Base-by-base conservation (phyloP, 1,140 invertebrate species). In the Metopolophium dirhodum region DNA sequence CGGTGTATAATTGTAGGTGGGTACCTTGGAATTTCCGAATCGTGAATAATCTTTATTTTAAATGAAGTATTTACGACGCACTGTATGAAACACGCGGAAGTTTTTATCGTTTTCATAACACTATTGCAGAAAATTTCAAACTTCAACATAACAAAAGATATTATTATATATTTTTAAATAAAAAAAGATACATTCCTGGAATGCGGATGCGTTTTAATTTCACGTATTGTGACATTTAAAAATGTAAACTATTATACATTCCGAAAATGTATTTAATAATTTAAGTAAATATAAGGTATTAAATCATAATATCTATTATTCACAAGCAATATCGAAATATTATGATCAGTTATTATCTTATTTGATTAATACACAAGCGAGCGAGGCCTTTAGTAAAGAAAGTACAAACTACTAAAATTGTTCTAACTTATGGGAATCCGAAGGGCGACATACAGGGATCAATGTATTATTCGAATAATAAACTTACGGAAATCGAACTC, bases 91-190 rank as follows among this genome's bases (percentile, higher is more conserved):
- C 30, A n/a, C 11, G 14, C 61, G 61, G 61, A 77, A 77, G 30
- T 77, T 77, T 77, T n/a, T 77, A 77, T 77, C 11, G n/a, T 77
- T 77, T 77, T n/a, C 30, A 30, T 77, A n/a, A 77, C 22, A 77
- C 30, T 77, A 18, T 77, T 77, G 14, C 30, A 18, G 30, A n/a
- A 4, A 77, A 77, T 77, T 14, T 77, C 14, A 77, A 18, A 20
- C 18, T 77, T 77, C 61, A 77, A 77, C 61, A n/a, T 18, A 14
- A 77, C 14, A 18, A 77, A 77, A 77, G n/a, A 35, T n/a, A n/a
- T n/a, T n/a, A n/a, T n/a, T 77, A n/a, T 35, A 77, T 77, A 22
- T 77, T 77, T 68, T 77, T n/a, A n/a, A 77, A 77, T 77, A 77
- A 18, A 77, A n/a, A 77, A 77, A 77, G 30, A 77, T 3, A n/a